A percentile compares a stretch with the other conserved stretches of the same genome.
These are phyloP conservation scores for Drosophila birchii DNA, from an alignment of 2,888 invertebrate genomes.

Conservation along the genomic window DNA sequence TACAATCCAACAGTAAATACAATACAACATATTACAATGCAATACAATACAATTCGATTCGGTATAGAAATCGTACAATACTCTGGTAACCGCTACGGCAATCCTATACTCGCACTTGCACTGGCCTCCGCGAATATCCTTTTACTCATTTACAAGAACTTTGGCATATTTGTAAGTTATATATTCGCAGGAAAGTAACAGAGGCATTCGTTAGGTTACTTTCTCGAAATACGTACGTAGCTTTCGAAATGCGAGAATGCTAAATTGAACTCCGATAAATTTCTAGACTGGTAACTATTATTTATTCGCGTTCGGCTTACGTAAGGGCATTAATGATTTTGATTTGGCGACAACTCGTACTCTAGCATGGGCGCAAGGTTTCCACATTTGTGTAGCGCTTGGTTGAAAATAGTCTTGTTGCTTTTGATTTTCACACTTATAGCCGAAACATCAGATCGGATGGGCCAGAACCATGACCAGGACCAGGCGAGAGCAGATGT, in stretches of 20 bases:
- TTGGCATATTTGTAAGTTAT: slow-evolving; percentile 29
- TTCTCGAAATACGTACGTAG: slow-evolving; percentile 20
- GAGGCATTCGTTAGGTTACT: slow-evolving; percentile 51
- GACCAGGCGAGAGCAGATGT: slow-evolving; percentile 35
- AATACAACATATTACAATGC: slow-evolving; percentile 78
- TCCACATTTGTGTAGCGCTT: slow-evolving; percentile 35
- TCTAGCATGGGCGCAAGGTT: slow-evolving; percentile 16
- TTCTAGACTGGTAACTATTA: slow-evolving; percentile 53
- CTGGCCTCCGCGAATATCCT: slow-evolving; percentile 21
- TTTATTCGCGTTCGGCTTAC: slow-evolving; percentile 36
- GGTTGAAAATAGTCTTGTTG: slow-evolving; percentile 59
- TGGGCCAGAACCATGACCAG: slow-evolving; percentile 25
- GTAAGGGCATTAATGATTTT: slow-evolving; percentile 22
- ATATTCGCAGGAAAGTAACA: slow-evolving; percentile 61
- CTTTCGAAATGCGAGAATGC: slow-evolving; percentile 59
- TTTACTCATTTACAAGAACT: slow-evolving; percentile 14
- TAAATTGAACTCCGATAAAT: slow-evolving; percentile 49
- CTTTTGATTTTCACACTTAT: slow-evolving; percentile 30
- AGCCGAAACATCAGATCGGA: slow-evolving; percentile 36
- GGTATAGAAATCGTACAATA: slow-evolving; percentile 52
- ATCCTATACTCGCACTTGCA: slow-evolving; percentile 35
- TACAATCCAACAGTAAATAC: slow-evolving; percentile 82
- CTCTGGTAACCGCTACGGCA: slow-evolving; percentile 55
- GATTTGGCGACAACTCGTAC: slow-evolving; percentile 22
- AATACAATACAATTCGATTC: slow-evolving; percentile 69